A percentile compares a stretch with the other conserved stretches of the same genome.
Evolutionary conservation across 2,888 invertebrate genomes (phyloP).

Genomic region (Apotomis betuletana): DNA sequence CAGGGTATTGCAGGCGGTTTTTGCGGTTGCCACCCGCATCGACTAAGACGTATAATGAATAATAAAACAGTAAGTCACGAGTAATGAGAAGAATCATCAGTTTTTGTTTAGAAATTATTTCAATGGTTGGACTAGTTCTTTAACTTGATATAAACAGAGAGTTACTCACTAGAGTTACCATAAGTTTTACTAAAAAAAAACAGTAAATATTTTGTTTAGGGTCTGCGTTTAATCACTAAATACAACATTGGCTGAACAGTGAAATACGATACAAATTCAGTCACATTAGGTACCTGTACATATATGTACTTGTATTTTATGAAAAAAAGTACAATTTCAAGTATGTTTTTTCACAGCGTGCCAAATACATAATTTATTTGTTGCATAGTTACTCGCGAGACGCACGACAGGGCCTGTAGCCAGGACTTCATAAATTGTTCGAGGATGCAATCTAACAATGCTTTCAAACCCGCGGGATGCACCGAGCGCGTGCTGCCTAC

Average conservation of each 20-base stretch:
- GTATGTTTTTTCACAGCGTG: constrained; percentile 13
- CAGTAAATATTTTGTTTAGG: too few relatives aligned
- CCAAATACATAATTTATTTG: constrained; percentile 40
- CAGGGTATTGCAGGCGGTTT: constrained; percentile 17
- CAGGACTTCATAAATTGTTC: constrained; percentile 68
- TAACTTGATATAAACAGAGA: too few relatives aligned
- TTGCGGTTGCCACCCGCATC: constrained; percentile 45
- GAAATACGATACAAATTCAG: too few relatives aligned
- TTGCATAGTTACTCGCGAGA: constrained; percentile 8
- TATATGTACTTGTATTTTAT: too few relatives aligned
- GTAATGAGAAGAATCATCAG: constrained; percentile 19
- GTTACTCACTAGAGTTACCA: neutral
- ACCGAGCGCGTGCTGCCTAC: constrained; percentile 60
- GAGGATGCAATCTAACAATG: constrained; percentile 69
- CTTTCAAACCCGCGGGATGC: constrained; percentile 61
- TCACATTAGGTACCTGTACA: too few relatives aligned
- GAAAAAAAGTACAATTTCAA: neutral
- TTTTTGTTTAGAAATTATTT: constrained; percentile 22
- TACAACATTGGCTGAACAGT: too few relatives aligned
- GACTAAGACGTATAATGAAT: constrained; percentile 44
- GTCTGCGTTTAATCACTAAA: too few relatives aligned
- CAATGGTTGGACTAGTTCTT: neutral
- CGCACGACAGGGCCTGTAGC: constrained; percentile 45
- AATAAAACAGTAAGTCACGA: constrained; percentile 17
- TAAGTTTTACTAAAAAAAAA: neutral